Evolutionary conservation across 2,113 vertebrate genomes (phyloP), one percentile per base, ranked within the genome.

Genomic region (Corythoichthys intestinalis): DNA sequence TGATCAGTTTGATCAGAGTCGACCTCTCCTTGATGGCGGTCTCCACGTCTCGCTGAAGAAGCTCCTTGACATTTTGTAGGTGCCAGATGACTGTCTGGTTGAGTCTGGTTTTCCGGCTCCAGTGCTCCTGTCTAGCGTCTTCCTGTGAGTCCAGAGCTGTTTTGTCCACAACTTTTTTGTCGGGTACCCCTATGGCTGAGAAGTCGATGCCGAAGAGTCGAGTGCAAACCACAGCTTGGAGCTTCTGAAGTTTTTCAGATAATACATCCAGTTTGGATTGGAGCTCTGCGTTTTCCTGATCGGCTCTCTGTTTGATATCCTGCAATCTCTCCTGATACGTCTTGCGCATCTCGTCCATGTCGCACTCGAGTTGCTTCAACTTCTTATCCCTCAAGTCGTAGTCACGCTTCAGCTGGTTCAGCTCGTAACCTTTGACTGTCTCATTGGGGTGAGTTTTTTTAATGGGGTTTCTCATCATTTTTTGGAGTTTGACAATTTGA

Each of bases 31-130:
- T 63, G 44, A 63, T 5, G 4, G 61, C 61, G 3, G 61, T 63
- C 12, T 63, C 61, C 11, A 63, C 41, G 44, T 63, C 61, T 63
- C 61, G 20, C 12, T 47, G 61, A 20, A 63, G 61, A 63, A 63
- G 61, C 61, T 63, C 61, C 20, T 63, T 63, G 9, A 63, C 61
- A 6, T 63, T 63, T 47, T 63, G 61, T 5, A 63, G 61, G 41
- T 63, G 61, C 44, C 61, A 63, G n/a, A 11, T 34, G 44, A 63
- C 20, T 4, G 61, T 63, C 20, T 63, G 61, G 61, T 63, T 63
- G 44, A 63, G 61, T 34, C 61, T 63, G 41, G 61, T 63, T 4
- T 46, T 47, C 11, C 44, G 61, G 44, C 61, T 63, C 61, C 61
- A 63, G 44, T 63, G 61, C 7, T 44, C 59, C 8, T 17, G 59